These are phyloP conservation scores for Microplitis deprimator DNA, from an alignment of 2,888 invertebrate species.

Conservation along the genomic window DNA sequence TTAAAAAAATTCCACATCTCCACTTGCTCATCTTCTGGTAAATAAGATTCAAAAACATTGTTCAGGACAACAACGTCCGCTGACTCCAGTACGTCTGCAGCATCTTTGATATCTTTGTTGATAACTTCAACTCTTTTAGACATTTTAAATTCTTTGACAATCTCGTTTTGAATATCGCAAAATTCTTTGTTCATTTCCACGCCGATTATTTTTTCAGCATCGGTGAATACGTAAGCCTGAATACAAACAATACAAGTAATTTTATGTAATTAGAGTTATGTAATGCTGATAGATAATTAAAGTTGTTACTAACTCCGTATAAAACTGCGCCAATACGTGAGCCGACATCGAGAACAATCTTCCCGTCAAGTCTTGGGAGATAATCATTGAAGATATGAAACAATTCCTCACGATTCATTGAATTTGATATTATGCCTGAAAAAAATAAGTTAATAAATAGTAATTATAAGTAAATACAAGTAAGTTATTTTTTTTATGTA, in stretches of 20 bases:
- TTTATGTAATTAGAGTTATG: constrained; percentile 5
- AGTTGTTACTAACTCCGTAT: constrained; percentile 75
- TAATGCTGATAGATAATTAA: constrained; percentile 13
- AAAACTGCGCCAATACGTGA: constrained; percentile 80
- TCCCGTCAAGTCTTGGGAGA: constrained; percentile 76
- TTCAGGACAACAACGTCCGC: constrained; percentile 78
- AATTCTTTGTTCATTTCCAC: constrained; percentile 81
- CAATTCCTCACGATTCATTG: constrained; percentile 76
- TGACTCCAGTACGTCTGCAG: constrained; percentile 73
- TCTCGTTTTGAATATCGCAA: constrained; percentile 76
- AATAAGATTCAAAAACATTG: constrained; percentile 82
- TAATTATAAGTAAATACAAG: constrained; percentile 6
- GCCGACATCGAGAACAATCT: constrained; percentile 79
- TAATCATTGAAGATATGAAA: constrained; percentile 77
- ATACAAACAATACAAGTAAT: neutral
- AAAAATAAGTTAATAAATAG: constrained; percentile 37
- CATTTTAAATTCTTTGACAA: constrained; percentile 74
- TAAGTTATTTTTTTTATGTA: constrained; percentile 13
- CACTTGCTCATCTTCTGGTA: constrained; percentile 75
- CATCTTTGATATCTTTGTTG: constrained; percentile 75
- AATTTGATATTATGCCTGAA: constrained; percentile 78
- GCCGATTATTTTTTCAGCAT: constrained; percentile 76
- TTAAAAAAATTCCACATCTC: constrained; percentile 77
- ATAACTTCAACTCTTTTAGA: constrained; percentile 74
- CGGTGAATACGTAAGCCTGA: constrained; percentile 77